Evolutionary conservation across 2,797 vertebrate species (phyloP).

Genomic region (Muscicapa comitata): DNA sequence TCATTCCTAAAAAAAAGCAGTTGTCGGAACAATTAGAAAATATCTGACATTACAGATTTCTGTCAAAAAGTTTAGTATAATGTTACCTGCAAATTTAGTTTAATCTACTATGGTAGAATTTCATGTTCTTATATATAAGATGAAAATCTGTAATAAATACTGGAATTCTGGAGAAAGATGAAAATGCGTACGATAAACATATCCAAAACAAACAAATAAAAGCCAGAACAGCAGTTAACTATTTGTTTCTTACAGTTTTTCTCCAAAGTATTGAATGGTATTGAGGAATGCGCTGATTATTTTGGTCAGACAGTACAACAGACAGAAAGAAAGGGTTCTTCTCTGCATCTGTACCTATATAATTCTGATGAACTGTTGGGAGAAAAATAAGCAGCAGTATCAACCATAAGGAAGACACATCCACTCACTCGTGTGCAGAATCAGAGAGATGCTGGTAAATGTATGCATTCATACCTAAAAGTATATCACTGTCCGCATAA

Average conservation of each 20-base stretch:
- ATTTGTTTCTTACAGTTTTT: slow-evolving; percentile 86
- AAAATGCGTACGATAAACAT: not conserved
- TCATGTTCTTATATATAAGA: not conserved
- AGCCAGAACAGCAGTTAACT: not conserved
- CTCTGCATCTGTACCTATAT: slow-evolving; percentile 92
- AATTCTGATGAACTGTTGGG: slow-evolving; percentile 93
- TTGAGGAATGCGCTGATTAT: slow-evolving; percentile 95
- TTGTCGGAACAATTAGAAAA: not conserved
- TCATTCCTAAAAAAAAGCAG: not conserved
- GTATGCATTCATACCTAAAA: not conserved
- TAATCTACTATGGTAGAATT: not conserved
- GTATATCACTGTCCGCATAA: not conserved
- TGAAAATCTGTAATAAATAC: not conserved
- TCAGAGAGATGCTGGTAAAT: not conserved
- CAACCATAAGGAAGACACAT: not conserved
- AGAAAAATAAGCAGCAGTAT: not conserved
- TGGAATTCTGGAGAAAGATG: not conserved
- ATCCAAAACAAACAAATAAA: not conserved
- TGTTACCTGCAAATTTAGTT: not conserved
- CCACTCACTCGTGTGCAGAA: fast-evolving
- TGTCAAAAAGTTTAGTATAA: not conserved
- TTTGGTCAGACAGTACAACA: slow-evolving; percentile 96
- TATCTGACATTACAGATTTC: not conserved
- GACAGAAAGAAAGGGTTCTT: slow-evolving; percentile 97
- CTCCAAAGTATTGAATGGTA: slow-evolving; percentile 97